Evolutionary conservation across 2,888 invertebrate species (phyloP), one percentile per base, ranked within the genome.

Genomic region (Agrochola lychnidis): DNA sequence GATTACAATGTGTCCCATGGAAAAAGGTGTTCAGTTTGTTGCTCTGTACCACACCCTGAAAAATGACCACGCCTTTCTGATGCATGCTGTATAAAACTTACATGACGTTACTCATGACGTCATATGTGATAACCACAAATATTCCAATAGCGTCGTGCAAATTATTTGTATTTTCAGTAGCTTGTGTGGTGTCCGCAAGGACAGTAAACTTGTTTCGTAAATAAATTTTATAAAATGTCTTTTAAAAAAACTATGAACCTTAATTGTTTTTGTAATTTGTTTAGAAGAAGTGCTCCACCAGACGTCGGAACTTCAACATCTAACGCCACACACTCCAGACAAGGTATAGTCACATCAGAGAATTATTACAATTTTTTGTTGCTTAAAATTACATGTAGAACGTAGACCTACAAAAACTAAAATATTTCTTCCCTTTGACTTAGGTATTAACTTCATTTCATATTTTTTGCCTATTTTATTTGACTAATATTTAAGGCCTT

Each of bases 241-340:
- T 73, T 40, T 57, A n/a, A 9, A 42, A 53, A 63, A 57, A 53
- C 36, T 36, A 25, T 42, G 10, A 45, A 12, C 10, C 4, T 16
- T 70, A 36, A 81, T 81, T 82, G 82, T 71, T 75, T 71, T 56
- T 80, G 71, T 71, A 53, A 53, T 81, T 40, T 85, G 56, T 89
- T 70, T 90, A 97, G 97, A 81, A 91, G 96, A 79, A 95, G 95
- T 77, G 95, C 94, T 16, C 95, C 95, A 14, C 96, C 96, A 2
- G 96, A 96, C 88, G 90, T 96, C 0, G 95, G 94, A 0, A 92
- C 94, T 1, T 91, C 95, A 0, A 91, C 94, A 10, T 91, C 94
- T 14, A 92, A 93, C 59, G 93, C 95, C 3, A 95, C 95, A 69
- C 96, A 97, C 89, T 96, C 97, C 7, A 93, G 97, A 90, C 97